phyloP scores from a whole-genome alignment of 1,140 invertebrate species.

The Stenopsyche tienmushanensis region DNA sequence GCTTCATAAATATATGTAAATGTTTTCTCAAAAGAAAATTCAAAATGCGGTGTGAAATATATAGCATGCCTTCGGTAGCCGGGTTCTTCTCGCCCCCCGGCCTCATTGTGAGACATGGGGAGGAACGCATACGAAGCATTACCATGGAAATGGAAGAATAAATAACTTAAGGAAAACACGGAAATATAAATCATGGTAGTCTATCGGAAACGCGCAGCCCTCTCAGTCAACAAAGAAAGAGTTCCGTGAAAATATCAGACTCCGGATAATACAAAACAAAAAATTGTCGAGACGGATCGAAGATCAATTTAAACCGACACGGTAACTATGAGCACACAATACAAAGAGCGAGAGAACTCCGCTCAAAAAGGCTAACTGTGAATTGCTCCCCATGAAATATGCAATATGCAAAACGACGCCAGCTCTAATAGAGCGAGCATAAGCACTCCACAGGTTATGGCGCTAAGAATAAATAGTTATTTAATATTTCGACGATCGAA shows the following conservation, averaged over 20 bases:
- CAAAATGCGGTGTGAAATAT: conserved; percentile 6
- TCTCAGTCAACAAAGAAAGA: background rate
- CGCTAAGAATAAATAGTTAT: too few species aligned
- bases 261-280: background rate
- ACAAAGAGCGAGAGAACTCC: background rate
- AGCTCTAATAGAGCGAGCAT: too few species aligned
- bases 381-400: background rate
- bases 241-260: too few species aligned
- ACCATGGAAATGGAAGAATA: conserved; percentile 30
- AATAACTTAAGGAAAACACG: conserved; percentile 30
- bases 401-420: background rate
- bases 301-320: too few species aligned
- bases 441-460: too few species aligned
- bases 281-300: background rate
- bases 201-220: conserved; percentile 4
- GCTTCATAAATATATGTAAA: background rate
- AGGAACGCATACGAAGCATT: conserved; percentile 15
- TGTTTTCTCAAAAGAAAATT: background rate
- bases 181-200: conserved; percentile 24
- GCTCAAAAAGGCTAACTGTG: background rate
- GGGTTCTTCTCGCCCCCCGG: background rate
- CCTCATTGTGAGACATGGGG: background rate
- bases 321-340: too few species aligned
- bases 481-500: too few species aligned
- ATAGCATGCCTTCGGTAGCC: background rate